These are phyloP conservation scores for Trissoscelio sp. DNA, from an alignment of 2,888 invertebrate species.

Conservation along the genomic window DNA sequence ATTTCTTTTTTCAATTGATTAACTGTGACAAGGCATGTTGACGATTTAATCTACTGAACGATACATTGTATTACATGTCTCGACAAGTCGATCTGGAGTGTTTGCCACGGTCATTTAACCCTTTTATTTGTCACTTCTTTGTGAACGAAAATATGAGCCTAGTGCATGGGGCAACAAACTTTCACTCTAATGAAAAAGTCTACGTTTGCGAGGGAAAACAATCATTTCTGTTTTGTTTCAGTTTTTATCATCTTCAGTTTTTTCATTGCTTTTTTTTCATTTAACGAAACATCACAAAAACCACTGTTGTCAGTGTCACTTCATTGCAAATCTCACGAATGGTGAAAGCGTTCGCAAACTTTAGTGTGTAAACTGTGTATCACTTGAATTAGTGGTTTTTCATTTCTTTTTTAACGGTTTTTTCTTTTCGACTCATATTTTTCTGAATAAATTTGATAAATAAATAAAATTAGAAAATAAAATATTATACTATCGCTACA, in stretches of 20 bases:
- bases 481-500: no score
- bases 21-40: constrained; percentile 17
- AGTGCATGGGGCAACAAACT: constrained; percentile 7
- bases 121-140: no score
- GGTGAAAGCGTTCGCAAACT: constrained; percentile 23
- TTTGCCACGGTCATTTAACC: constrained; percentile 48
- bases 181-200: constrained; percentile 12
- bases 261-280: constrained; percentile 5
- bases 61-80: constrained; percentile 41
- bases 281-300: constrained; percentile 20
- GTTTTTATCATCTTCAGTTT: constrained; percentile 10
- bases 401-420: neutral
- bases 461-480: no score
- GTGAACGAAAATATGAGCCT: constrained; percentile 34
- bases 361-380: no score
- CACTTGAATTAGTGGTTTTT: neutral
- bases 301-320: constrained; percentile 17
- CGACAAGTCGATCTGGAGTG: constrained; percentile 13
- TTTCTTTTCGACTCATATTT: neutral
- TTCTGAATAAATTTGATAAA: no score
- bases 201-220: constrained; percentile 23
- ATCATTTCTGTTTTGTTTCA: constrained; percentile 18
- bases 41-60: neutral
- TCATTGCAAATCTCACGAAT: constrained; percentile 14
- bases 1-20: constrained; percentile 14